These are phyloP conservation scores for Callimorpha dominula DNA, from an alignment of 2,888 invertebrate genomes.

Conservation along the genomic window DNA sequence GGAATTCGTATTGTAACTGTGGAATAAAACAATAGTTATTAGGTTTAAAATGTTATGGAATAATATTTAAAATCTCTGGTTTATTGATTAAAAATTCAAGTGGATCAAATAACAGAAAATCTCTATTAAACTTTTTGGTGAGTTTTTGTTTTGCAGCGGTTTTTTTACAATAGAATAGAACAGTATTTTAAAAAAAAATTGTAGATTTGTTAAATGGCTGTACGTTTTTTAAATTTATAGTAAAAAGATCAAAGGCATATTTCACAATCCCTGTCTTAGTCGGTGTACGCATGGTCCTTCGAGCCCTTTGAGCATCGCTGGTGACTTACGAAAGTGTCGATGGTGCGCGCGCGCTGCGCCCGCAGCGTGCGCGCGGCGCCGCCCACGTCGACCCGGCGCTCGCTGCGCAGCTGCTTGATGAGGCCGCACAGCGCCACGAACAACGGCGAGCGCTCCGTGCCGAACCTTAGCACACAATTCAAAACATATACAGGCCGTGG, in stretches of 20 bases:
- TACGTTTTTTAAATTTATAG: too few relatives aligned
- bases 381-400: constrained; percentile 95
- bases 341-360: constrained; percentile 93
- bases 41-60: not conserved
- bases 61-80: too few relatives aligned
- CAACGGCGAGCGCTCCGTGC: constrained; percentile 95
- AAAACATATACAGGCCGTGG: not conserved
- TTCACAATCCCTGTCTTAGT: too few relatives aligned
- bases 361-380: constrained; percentile 93
- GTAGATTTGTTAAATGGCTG: too few relatives aligned
- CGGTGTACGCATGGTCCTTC: not conserved
- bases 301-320: not conserved
- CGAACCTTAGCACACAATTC: constrained; percentile 65
- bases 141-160: too few relatives aligned
- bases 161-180: too few relatives aligned
- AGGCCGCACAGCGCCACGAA: constrained; percentile 95
- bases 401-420: constrained; percentile 93
- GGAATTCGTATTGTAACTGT: constrained; percentile 97
- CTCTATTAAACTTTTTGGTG: too few relatives aligned
- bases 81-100: too few relatives aligned
- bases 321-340: constrained; percentile 92
- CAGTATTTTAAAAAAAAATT: too few relatives aligned
- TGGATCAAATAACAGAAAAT: too few relatives aligned
- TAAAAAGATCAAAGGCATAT: too few relatives aligned
- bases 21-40: constrained; percentile 54